These are phyloP conservation scores for Physella acuta DNA, from an alignment of 1,140 invertebrate species.

Conservation along the genomic window DNA sequence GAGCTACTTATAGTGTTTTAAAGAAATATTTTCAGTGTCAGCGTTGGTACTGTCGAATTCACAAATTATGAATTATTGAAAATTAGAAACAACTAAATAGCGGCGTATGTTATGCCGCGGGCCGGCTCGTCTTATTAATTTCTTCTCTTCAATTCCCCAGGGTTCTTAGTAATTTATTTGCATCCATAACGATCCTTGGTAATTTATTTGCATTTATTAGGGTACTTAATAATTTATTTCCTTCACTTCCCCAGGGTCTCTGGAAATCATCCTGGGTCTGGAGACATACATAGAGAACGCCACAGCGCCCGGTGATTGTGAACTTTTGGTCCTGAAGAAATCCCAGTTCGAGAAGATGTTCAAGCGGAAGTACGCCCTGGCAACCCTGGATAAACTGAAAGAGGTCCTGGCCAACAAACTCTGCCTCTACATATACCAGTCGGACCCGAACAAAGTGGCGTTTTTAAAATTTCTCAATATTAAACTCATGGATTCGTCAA, in stretches of 20 bases:
- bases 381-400: conserved; percentile 24
- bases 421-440: conserved; percentile 35
- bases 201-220: too few species aligned
- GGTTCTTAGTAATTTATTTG: too few species aligned
- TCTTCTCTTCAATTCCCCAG: too few species aligned
- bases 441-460: conserved; percentile 18
- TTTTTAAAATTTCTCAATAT: conserved; percentile 35
- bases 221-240: too few species aligned
- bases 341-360: conserved; percentile 31
- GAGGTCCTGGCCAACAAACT: conserved; percentile 27
- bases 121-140: too few species aligned
- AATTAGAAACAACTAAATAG: too few species aligned
- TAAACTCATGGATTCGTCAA: conserved; percentile 23
- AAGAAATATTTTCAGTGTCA: too few species aligned
- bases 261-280: conserved; percentile 29
- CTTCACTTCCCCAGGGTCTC: conserved; percentile 11
- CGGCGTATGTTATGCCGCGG: too few species aligned
- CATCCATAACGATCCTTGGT: too few species aligned
- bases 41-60: too few species aligned
- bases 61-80: too few species aligned
- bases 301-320: conserved; percentile 23
- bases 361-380: conserved; percentile 24
- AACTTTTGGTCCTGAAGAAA: conserved; percentile 25
- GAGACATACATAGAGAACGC: conserved; percentile 29
- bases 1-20: too few species aligned